Evolutionary conservation across 2,113 vertebrate genomes (phyloP).

Genomic region (Centropus unirufus): DNA sequence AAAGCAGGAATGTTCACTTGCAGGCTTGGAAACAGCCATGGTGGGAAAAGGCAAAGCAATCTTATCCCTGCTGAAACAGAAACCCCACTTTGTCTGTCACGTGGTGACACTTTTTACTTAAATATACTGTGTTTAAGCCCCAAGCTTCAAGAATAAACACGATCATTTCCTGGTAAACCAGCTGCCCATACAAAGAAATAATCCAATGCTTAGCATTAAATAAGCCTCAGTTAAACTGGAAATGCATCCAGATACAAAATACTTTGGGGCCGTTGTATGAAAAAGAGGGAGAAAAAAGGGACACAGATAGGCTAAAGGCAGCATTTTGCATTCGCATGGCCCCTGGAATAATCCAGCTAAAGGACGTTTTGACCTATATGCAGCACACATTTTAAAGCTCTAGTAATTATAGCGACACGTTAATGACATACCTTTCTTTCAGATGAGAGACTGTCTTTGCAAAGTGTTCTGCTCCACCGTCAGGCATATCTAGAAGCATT

Average conservation of each 20-base stretch:
- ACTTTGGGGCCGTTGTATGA: background rate
- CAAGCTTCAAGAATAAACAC: background rate
- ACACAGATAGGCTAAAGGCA: background rate
- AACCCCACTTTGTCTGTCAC: background rate
- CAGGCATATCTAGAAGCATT: conserved; percentile 85
- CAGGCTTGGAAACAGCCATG: background rate
- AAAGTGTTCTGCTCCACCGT: conserved; percentile 93
- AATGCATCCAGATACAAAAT: background rate
- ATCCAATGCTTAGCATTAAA: background rate
- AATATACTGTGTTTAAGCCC: background rate
- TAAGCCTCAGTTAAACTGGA: background rate
- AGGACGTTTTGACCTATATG: background rate
- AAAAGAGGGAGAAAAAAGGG: background rate
- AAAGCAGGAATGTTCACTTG: background rate
- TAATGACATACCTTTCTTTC: conserved; percentile 86
- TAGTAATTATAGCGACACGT: background rate
- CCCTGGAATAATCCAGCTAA: background rate
- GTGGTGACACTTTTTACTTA: background rate
- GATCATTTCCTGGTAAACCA: background rate
- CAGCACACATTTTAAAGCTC: background rate
- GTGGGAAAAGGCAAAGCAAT: background rate
- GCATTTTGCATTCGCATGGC: background rate
- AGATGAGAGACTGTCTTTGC: conserved; percentile 89
- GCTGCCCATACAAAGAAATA: background rate
- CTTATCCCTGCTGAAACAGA: background rate